Percentiles rank a stretch among this genome's conserved stretches.
Evolutionary conservation across 2,797 vertebrate species (phyloP).

Genomic region (Perodicticus potto): DNA sequence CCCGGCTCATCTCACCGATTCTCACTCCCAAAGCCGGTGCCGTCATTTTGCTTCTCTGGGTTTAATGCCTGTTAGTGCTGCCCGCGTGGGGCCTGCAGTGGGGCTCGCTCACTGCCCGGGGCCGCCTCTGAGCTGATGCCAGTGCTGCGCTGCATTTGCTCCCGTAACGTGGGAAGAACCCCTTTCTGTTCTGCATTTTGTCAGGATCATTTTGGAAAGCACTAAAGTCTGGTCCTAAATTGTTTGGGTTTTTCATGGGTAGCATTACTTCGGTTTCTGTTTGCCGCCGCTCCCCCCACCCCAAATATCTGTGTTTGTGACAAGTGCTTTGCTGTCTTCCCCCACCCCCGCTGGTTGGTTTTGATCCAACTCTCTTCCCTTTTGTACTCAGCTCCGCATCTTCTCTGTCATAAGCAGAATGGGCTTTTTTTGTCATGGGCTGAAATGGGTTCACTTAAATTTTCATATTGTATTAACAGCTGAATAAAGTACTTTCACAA

Average conservation of each 20-base stretch:
- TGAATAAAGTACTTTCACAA: slow-evolving; percentile 20
- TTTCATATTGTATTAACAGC: neutral
- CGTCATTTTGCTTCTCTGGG: neutral
- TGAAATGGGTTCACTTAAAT: neutral
- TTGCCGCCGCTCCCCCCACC: neutral
- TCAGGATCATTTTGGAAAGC: neutral
- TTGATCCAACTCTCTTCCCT: neutral
- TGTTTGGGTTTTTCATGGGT: neutral
- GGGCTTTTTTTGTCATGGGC: no score
- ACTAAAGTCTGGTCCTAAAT: neutral
- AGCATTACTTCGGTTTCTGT: neutral
- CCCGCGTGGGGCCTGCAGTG: fast-evolving
- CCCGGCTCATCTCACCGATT: fast-evolving
- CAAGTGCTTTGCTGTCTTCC: no score
- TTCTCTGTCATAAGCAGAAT: neutral
- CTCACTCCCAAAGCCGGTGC: neutral
- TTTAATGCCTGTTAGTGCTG: neutral
- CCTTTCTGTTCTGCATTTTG: neutral
- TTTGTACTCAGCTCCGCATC: no score
- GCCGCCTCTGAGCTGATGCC: neutral
- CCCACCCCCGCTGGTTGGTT: no score
- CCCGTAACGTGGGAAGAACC: neutral
- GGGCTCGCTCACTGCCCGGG: neutral
- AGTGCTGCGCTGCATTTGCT: fast-evolving
- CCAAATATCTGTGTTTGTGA: neutral